A percentile compares a stretch with the other conserved stretches of the same genome.
Evolutionary conservation across 2,888 invertebrate genomes (phyloP).

Genomic region (Amphipyra tragopoginis): DNA sequence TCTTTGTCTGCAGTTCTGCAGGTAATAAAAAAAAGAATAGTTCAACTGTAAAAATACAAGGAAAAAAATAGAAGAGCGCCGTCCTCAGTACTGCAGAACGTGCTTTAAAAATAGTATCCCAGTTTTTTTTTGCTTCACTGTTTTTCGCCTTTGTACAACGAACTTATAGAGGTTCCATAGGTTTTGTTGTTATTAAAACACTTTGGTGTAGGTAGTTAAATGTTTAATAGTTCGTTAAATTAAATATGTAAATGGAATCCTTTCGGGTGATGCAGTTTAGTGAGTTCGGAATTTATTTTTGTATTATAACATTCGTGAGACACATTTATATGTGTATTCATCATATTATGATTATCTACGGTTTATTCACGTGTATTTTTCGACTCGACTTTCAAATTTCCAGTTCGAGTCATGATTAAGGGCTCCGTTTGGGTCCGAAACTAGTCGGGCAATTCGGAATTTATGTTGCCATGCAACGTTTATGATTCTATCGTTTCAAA

Average conservation of each 20-base stretch:
- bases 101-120: slow-evolving; percentile 48
- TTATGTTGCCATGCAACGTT: too few species aligned
- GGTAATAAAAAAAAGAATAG: slow-evolving; percentile 36
- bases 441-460: too few species aligned
- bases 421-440: too few species aligned
- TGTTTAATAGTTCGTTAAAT: slow-evolving; percentile 2
- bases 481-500: too few species aligned
- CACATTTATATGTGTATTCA: too few species aligned
- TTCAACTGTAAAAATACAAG: slow-evolving; percentile 51
- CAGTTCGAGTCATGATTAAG: too few species aligned
- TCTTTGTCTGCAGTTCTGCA: slow-evolving; percentile 38
- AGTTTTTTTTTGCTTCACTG: slow-evolving; percentile 23
- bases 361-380: too few species aligned
- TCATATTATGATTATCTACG: too few species aligned
- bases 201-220: slow-evolving; percentile 22
- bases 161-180: slow-evolving; percentile 16
- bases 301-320: too few species aligned
- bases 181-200: slow-evolving; percentile 34
- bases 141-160: slow-evolving; percentile 39
- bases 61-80: slow-evolving; percentile 28
- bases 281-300: too few species aligned
- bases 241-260: neutral
- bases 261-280: neutral
- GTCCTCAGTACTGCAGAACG: slow-evolving; percentile 34
- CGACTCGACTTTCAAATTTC: too few species aligned